A percentile compares a stretch with the other conserved stretches of the same genome.
These are phyloP conservation scores for Rhagophthalmus giganteus DNA, from an alignment of 2,888 invertebrate genomes.

Conservation along the genomic window DNA sequence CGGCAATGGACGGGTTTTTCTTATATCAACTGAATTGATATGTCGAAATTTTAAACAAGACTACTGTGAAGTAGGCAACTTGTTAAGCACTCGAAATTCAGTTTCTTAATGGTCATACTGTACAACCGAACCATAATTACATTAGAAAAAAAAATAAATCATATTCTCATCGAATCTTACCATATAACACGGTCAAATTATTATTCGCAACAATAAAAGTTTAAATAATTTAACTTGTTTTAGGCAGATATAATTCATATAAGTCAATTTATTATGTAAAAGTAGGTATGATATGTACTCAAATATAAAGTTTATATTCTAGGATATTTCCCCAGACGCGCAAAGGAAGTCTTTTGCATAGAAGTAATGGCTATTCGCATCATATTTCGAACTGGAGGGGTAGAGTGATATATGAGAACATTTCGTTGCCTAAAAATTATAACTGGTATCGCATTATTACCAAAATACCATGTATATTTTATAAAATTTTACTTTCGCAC, in stretches of 20 bases:
- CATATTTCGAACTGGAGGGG: slow-evolving; percentile 2
- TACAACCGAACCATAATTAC: no score
- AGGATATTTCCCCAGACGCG: slow-evolving; percentile 17
- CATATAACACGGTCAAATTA: no score
- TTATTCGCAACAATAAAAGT: no score
- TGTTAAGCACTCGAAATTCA: no score
- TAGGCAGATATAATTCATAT: slow-evolving; percentile 5
- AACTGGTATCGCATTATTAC: slow-evolving; percentile 1
- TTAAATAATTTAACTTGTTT: no score
- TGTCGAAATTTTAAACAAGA: no score
- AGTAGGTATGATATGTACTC: slow-evolving; percentile 6
- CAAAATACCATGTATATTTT: neutral
- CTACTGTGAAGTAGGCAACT: no score
- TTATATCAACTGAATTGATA: no score
- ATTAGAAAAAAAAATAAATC: no score
- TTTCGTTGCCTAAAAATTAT: slow-evolving; percentile 5
- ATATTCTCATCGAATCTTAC: no score
- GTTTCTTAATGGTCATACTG: no score
- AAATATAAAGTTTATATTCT: slow-evolving; percentile 13
- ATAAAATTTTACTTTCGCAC: neutral
- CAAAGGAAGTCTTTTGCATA: slow-evolving; percentile 12
- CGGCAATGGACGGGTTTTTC: no score
- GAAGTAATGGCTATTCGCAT: slow-evolving; percentile 11
- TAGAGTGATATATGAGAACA: slow-evolving; percentile 8
- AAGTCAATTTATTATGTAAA: slow-evolving; percentile 15